phyloP scores from a whole-genome alignment of 2,113 vertebrate genomes.

The Pampusana beccarii region DNA sequence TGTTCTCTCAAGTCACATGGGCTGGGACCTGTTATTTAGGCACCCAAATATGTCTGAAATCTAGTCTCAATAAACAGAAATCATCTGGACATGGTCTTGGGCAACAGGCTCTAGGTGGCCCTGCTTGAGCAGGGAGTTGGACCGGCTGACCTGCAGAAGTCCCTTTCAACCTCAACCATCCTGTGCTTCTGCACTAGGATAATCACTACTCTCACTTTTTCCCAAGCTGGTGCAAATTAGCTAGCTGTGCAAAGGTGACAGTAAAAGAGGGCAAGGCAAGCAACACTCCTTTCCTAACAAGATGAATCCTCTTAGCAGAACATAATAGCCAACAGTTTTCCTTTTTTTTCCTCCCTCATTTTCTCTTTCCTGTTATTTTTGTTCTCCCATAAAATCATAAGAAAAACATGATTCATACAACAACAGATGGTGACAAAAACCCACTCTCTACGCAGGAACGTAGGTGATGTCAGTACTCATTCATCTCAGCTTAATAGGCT shows the following conservation, averaged over 20 bases:
- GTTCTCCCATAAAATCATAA: not conserved
- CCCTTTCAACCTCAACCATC: not conserved
- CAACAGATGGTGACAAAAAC: slow-evolving; percentile 49
- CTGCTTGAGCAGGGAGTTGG: not conserved
- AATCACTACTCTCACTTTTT: not conserved
- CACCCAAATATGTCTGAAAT: not conserved
- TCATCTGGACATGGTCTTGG: not conserved
- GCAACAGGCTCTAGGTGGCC: not conserved
- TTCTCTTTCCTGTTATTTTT: slow-evolving; percentile 13
- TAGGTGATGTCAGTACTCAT: slow-evolving; percentile 37
- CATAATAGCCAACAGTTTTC: not conserved
- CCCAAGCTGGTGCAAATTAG: not conserved
- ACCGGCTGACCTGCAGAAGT: not conserved
- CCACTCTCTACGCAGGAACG: not conserved
- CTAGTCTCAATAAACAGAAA: not conserved
- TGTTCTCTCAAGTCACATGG: not conserved
- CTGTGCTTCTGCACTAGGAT: not conserved
- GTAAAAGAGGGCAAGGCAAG: not conserved
- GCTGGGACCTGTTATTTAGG: not conserved
- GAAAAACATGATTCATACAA: slow-evolving; percentile 40
- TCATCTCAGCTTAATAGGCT: not conserved
- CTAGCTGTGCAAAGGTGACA: not conserved
- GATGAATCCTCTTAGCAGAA: not conserved
- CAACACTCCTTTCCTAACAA: not conserved
- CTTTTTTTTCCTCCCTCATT: not conserved